Base-by-base conservation (phyloP, 2,888 invertebrate species). In the Hypselothyrea guttata region DNA sequence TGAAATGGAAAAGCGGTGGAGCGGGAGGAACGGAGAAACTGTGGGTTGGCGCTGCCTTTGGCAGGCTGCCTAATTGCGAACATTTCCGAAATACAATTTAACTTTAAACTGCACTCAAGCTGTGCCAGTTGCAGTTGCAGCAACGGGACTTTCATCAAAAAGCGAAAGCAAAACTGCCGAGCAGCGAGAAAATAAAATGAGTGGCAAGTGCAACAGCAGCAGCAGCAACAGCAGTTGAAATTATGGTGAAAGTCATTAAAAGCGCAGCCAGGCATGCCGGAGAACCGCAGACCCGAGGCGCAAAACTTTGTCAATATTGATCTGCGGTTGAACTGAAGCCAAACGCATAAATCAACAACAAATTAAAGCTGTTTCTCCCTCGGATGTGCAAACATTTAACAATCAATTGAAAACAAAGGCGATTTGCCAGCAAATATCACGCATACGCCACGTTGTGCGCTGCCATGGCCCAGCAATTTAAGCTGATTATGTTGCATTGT, bases 41-140 rank as follows among this genome's bases (percentile, higher is more conserved):
- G 22, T 22, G 22, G 22, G 40, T 35, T 67, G 84, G 38, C 33
- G 53, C 44, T 66, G 84, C 81, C 75, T 63, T 74, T 81, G 85
- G 84, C 86, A 78, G 71, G 64, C 75, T 86, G 84, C 85, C 86
- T 85, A 85, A 86, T 86, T 86, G 78, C 84, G 75, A 77, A 69
- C 86, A 81, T 84, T 85, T 86, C 76, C 71, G 49, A 82, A 85
- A 86, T 78, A 78, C 84, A 86, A 85, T 85, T 85, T 85, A 86
- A 85, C 73, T 85, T 85, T 85, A 81, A 86, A 86, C 85, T 85
- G 78, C 84, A 85, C 84, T 85, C 86, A 83, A 83, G 71, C 66
- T 71, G 79, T 67, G 65, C 63, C 2, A 42, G 30, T 1, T 5
- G 8, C 2, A 30, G 18, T n/a, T 45, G 38, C 16, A 30, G 18